Conservation (phyloP, 2,113 vertebrate genomes). For the Gambusia holbrooki region DNA sequence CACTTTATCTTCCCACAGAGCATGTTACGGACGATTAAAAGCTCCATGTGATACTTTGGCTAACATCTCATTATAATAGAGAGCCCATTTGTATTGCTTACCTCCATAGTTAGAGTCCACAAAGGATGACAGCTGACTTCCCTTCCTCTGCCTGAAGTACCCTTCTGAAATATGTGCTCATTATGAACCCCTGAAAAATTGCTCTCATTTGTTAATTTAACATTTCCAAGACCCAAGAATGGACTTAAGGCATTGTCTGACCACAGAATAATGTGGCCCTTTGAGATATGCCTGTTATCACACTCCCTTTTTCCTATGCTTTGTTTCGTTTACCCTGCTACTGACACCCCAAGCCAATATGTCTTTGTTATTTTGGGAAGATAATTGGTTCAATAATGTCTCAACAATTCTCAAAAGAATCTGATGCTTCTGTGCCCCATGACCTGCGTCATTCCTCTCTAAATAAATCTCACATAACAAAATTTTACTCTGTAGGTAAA, state of each 20-base stretch:
- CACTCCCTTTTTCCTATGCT: conserved; percentile 3
- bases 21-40: conserved; percentile 79
- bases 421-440: conserved; percentile 27
- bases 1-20: conserved; percentile 77
- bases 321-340: conserved; percentile 23
- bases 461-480: conserved; percentile 28
- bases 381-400: conserved; percentile 47
- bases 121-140: conserved; percentile 76
- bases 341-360: conserved; percentile 28
- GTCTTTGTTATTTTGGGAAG: conserved; percentile 25
- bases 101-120: conserved; percentile 73
- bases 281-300: conserved; percentile 43
- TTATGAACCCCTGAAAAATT: conserved; percentile 69
- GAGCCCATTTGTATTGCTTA: conserved; percentile 77
- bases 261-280: conserved; percentile 58
- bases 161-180: conserved; percentile 69
- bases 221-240: conserved; percentile 53
- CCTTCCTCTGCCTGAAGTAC: conserved; percentile 69
- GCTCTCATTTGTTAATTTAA: conserved; percentile 72
- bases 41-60: conserved; percentile 75
- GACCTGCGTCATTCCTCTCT: conserved; percentile 20
- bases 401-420: conserved; percentile 25
- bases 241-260: conserved; percentile 51
- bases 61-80: conserved; percentile 75
- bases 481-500: conserved; percentile 12